Evolutionary conservation across 1,140 invertebrate species (phyloP).

Genomic region (Zelostemma sp.): DNA sequence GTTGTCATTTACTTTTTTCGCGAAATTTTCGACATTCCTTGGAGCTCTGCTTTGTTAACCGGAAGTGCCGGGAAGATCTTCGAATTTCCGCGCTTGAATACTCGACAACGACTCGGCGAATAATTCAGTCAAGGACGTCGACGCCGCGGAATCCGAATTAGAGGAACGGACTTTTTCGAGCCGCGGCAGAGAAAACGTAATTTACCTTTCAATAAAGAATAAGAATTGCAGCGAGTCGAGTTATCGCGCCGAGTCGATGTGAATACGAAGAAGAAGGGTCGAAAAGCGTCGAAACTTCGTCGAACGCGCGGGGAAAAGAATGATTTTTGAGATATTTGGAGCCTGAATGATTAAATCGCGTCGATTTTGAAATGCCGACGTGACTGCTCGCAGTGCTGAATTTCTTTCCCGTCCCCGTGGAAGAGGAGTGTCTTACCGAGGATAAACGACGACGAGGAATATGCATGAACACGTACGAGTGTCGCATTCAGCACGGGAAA

Average conservation of each 20-base stretch:
- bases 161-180: conserved; percentile 23
- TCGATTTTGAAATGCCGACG: conserved; percentile 31
- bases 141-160: conserved; percentile 43
- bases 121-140: conserved; percentile 42
- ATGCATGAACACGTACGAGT: conserved; percentile 88
- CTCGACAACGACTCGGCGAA: conserved; percentile 30
- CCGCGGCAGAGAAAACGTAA: conserved; percentile 42
- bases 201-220: conserved; percentile 42
- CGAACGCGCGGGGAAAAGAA: too few species aligned
- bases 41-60: too few species aligned
- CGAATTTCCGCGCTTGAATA: conserved; percentile 40
- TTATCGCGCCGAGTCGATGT: conserved; percentile 32
- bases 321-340: too few species aligned
- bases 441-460: conserved; percentile 79
- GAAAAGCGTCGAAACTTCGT: too few species aligned
- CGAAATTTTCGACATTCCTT: too few species aligned
- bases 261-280: conserved; percentile 22
- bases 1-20: too few species aligned
- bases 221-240: conserved; percentile 38
- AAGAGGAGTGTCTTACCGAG: conserved; percentile 80
- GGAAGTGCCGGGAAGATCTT: conserved; percentile 21
- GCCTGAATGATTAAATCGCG: too few species aligned
- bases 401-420: conserved; percentile 83
- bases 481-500: conserved; percentile 80
- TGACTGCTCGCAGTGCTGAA: conserved; percentile 75